These are phyloP conservation scores for Zygothrica quintamaculata DNA, from an alignment of 2,888 invertebrate species.

Conservation along the genomic window DNA sequence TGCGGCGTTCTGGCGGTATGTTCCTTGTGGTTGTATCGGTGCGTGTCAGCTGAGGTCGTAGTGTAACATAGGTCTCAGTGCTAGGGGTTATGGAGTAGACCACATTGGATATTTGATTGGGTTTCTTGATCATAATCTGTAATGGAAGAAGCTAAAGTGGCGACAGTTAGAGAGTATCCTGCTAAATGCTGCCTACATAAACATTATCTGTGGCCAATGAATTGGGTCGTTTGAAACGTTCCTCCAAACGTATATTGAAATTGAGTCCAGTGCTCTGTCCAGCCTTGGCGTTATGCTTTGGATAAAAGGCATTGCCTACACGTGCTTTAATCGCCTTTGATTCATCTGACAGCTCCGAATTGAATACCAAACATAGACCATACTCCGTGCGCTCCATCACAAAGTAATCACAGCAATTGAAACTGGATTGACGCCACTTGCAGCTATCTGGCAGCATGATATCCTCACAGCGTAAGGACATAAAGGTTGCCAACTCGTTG, in stretches of 20 bases:
- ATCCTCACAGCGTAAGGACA: constrained; percentile 82
- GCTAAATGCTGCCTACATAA: constrained; percentile 56
- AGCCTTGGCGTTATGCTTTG: constrained; percentile 75
- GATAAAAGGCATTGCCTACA: constrained; percentile 63
- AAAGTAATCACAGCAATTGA: constrained; percentile 85
- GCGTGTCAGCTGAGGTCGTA: constrained; percentile 79
- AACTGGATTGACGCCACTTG: constrained; percentile 82
- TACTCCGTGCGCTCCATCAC: constrained; percentile 84
- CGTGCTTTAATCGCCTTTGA: constrained; percentile 41
- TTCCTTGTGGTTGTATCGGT: constrained; percentile 68
- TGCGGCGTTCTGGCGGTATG: constrained; percentile 69
- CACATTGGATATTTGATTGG: constrained; percentile 64
- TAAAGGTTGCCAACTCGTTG: constrained; percentile 57
- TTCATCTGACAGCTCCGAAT: constrained; percentile 78
- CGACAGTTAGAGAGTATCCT: neutral
- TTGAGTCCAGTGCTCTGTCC: constrained; percentile 73
- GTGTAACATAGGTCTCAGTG: constrained; percentile 76
- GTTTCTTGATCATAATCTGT: constrained; percentile 77
- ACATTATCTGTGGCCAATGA: constrained; percentile 58
- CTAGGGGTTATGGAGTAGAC: constrained; percentile 74
- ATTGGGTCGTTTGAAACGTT: constrained; percentile 51
- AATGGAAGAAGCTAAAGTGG: neutral
- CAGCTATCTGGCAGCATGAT: constrained; percentile 81
- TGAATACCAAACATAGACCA: constrained; percentile 85
- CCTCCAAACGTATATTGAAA: constrained; percentile 60